phyloP scores from a whole-genome alignment of 2,113 vertebrate genomes.

The Lepisosteus oculatus region DNA sequence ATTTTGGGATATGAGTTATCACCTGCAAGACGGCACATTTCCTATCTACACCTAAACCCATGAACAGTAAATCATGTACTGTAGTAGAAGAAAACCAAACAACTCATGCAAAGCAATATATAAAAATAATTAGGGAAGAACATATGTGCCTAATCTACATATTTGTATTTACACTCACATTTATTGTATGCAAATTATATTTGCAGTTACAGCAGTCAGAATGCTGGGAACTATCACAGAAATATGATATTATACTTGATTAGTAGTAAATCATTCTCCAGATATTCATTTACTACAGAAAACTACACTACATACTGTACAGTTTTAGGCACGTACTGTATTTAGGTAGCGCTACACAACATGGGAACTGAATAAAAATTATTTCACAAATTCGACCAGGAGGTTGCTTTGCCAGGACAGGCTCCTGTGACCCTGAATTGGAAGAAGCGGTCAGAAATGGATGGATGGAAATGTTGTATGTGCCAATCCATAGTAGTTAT shows the following conservation, averaged over 20 bases:
- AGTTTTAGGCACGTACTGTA: constrained; percentile 17
- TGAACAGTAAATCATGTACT: constrained; percentile 60
- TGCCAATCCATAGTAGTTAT: too few relatives aligned
- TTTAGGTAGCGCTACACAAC: constrained; percentile 25
- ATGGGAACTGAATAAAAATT: constrained; percentile 23
- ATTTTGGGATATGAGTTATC: constrained; percentile 67
- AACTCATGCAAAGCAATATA: constrained; percentile 49
- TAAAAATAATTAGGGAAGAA: constrained; percentile 60
- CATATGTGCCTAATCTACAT: constrained; percentile 56
- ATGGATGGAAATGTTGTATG: too few relatives aligned
- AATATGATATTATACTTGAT: constrained; percentile 19
- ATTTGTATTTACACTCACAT: constrained; percentile 31
- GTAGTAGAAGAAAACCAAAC: constrained; percentile 42
- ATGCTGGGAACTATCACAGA: constrained; percentile 9
- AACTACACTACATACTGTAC: too few relatives aligned
- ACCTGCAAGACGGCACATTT: constrained; percentile 50
- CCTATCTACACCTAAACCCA: constrained; percentile 64
- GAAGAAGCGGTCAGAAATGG: too few relatives aligned
- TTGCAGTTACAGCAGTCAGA: constrained; percentile 16
- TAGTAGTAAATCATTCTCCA: constrained; percentile 28
- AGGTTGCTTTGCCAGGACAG: too few relatives aligned
- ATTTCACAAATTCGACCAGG: too few relatives aligned
- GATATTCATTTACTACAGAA: constrained; percentile 26
- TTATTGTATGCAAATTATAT: constrained; percentile 38
- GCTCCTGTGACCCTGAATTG: too few relatives aligned